Evolutionary conservation across 2,888 invertebrate genomes (phyloP).

Genomic region (Pardosa pseudoannulata): DNA sequence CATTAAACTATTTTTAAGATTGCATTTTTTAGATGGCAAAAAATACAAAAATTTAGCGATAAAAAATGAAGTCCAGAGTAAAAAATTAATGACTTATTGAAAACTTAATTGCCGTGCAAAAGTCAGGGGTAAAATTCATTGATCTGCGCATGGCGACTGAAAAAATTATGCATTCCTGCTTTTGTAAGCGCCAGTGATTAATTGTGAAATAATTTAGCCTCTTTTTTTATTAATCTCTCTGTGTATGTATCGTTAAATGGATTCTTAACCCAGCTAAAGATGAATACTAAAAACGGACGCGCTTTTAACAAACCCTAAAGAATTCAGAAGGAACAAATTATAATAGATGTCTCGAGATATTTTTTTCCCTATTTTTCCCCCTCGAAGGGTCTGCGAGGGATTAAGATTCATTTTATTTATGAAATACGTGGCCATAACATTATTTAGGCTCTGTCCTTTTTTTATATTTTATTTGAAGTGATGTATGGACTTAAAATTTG

Average conservation of each 20-base stretch:
- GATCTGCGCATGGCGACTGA: constrained; percentile 45
- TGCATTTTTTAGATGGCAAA: constrained; percentile 24
- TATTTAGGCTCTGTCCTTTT: background rate
- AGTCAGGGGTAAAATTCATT: constrained; percentile 71
- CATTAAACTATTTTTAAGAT: constrained; percentile 61
- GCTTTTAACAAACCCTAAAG: constrained; percentile 6
- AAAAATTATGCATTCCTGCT: constrained; percentile 55
- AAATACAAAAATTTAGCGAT: constrained; percentile 25
- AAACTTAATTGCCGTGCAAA: constrained; percentile 70
- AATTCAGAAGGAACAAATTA: constrained; percentile 17
- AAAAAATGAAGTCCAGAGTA: constrained; percentile 45
- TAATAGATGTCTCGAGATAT: background rate
- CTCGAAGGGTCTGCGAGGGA: background rate
- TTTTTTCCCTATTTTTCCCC: background rate
- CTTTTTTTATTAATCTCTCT: constrained; percentile 38
- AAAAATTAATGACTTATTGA: constrained; percentile 72
- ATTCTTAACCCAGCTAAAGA: constrained; percentile 54
- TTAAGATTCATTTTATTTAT: constrained; percentile 15
- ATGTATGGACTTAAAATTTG: background rate
- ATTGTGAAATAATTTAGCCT: constrained; percentile 67
- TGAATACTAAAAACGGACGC: constrained; percentile 23
- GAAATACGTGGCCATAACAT: background rate
- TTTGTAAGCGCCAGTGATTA: constrained; percentile 68
- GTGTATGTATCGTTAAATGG: constrained; percentile 61
- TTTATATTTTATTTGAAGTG: background rate